phyloP scores from a whole-genome alignment of 1,140 invertebrate genomes.

The Diabrotica virgifera region DNA sequence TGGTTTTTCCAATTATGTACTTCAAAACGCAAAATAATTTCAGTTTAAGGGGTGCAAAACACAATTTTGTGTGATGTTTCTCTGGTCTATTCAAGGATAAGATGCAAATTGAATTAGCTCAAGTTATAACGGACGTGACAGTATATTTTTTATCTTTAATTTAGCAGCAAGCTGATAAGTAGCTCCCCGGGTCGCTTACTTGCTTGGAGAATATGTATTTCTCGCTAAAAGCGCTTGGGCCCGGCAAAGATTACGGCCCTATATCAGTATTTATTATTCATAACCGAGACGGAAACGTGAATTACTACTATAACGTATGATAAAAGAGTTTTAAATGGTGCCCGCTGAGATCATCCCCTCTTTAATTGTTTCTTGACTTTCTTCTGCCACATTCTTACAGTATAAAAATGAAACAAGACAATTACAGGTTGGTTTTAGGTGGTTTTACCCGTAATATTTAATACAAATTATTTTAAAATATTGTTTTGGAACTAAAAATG shows the following conservation, averaged over 20 bases:
- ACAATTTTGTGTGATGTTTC: neutral
- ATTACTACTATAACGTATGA: slow-evolving; percentile 46
- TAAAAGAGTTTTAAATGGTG: slow-evolving; percentile 42
- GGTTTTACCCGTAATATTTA: no score
- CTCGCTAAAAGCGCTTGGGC: slow-evolving; percentile 35
- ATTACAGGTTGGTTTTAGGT: no score
- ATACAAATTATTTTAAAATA: no score
- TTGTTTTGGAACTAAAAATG: no score
- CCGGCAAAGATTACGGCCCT: slow-evolving; percentile 40
- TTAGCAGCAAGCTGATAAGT: slow-evolving; percentile 47
- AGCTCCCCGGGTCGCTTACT: slow-evolving; percentile 31
- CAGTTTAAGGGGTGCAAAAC: no score
- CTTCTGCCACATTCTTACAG: no score
- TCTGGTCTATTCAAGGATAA: neutral
- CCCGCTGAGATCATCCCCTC: slow-evolving; percentile 41
- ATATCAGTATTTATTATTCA: slow-evolving; percentile 49
- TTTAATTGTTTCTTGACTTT: slow-evolving; percentile 18
- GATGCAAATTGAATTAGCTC: slow-evolving; percentile 48
- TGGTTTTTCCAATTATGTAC: no score
- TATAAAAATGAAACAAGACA: no score
- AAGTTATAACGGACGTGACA: slow-evolving; percentile 45
- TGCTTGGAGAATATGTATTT: slow-evolving; percentile 39
- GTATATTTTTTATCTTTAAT: slow-evolving; percentile 51
- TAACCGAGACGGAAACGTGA: slow-evolving; percentile 44
- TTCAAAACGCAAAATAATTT: no score